Percentiles rank a stretch among this genome's conserved stretches.
Evolutionary conservation across 1,140 invertebrate genomes (phyloP).

Genomic region (Lineus longissimus): DNA sequence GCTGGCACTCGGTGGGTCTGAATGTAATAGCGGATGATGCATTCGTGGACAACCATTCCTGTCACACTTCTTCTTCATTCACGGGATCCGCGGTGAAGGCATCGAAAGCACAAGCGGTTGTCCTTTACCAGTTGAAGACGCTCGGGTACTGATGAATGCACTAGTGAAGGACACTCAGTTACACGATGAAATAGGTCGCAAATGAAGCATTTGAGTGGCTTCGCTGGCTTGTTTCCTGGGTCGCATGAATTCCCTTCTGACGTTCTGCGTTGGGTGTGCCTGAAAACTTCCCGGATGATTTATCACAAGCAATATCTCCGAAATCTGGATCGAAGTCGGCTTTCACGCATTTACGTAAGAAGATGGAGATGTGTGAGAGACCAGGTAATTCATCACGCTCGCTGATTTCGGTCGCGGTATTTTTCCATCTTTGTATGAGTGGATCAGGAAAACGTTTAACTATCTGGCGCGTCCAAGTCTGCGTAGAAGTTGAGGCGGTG

Average conservation of each 20-base stretch:
- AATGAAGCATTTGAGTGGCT: neutral
- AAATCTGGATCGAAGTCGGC: slow-evolving; percentile 11
- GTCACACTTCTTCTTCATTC: slow-evolving; percentile 1
- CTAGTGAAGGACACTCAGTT: neutral
- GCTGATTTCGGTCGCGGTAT: too few relatives aligned
- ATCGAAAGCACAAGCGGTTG: neutral
- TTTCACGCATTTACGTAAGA: neutral
- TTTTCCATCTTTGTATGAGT: neutral
- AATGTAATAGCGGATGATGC: slow-evolving; percentile 1
- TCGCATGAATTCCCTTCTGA: neutral
- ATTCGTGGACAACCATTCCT: neutral
- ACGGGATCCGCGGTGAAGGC: neutral
- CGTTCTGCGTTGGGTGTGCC: too few relatives aligned
- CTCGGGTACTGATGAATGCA: neutral
- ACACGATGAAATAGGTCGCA: neutral
- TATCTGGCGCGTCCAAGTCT: neutral
- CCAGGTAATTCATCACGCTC: neutral
- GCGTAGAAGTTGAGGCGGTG: neutral
- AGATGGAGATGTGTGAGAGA: neutral
- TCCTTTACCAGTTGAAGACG: neutral
- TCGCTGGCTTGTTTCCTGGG: too few relatives aligned
- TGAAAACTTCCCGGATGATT: neutral
- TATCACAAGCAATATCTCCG: neutral
- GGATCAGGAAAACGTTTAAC: neutral
- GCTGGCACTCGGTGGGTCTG: slow-evolving; percentile 1